Evolutionary conservation across 1,140 invertebrate genomes (phyloP).

Genomic region (Pseudachorutes palmiensis): DNA sequence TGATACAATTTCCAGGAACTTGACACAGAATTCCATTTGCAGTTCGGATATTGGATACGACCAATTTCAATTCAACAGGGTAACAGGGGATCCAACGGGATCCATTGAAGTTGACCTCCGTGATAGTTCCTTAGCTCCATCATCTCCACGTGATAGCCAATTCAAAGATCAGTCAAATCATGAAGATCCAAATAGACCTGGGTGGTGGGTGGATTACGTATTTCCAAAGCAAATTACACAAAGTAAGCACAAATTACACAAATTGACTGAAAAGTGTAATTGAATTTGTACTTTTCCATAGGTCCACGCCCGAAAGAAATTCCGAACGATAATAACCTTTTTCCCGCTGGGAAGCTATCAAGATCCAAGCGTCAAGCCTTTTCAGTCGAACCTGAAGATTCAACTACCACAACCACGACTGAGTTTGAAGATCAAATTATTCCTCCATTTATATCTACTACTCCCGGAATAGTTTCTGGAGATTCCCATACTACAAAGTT

Average conservation of each 20-base stretch:
- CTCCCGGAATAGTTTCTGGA: background rate
- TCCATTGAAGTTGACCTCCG: background rate
- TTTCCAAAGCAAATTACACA: too few species aligned
- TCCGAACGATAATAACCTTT: too few species aligned
- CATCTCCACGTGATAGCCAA: background rate
- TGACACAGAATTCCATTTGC: conserved; percentile 22
- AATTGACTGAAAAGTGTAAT: too few species aligned
- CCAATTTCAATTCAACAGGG: background rate
- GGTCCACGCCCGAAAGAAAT: too few species aligned
- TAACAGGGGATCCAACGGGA: background rate
- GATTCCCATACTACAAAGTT: conserved; percentile 44
- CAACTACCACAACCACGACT: background rate
- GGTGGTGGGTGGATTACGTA: conserved; percentile 34
- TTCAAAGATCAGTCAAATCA: background rate
- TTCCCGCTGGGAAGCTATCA: background rate
- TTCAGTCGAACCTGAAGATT: background rate
- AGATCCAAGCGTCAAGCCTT: background rate
- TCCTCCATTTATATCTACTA: conserved; percentile 24
- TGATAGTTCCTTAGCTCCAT: background rate
- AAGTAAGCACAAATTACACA: too few species aligned
- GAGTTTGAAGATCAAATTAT: conserved; percentile 14
- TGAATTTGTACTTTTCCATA: too few species aligned
- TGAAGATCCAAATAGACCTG: background rate
- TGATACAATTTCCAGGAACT: conserved; percentile 22
- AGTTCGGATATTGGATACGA: background rate